Base-by-base conservation (phyloP, 2,888 invertebrate species). In the Xylota segnis region DNA sequence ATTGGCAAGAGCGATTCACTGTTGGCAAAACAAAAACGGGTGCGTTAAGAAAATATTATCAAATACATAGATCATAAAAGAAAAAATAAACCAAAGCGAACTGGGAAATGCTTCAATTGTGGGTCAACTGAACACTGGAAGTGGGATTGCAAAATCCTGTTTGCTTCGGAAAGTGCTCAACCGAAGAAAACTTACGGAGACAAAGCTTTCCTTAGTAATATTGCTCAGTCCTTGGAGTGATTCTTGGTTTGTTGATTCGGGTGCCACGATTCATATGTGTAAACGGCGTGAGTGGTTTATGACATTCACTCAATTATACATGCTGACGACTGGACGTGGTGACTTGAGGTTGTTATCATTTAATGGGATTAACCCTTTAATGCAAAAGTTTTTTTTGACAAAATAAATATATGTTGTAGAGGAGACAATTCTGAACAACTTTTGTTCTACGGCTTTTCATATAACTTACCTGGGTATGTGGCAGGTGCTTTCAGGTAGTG, bases 311-410 rank as follows among this genome's bases (percentile, higher is more conserved):
- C 34, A 70, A 52, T 34, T 70, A 10, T n/a, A n/a, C n/a, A 50
- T 66, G 29, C 47, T 32, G 7, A 59, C 59, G 6, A 59, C 32
- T 72, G 59, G 72, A 59, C 72, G 45, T 59, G 72, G 72, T 47
- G 66, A 75, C 43, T 32, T 74, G 34, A 50, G 9, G 14, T 50
- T 65, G 47, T 34, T 65, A 12, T 50, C 50, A 16, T 74, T 45
- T 63, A 50, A 29, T 23, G 50, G 50, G 63, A 27, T 29, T 32
- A 54, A 71, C 5, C 58, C 45, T 66, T 61, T 54, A 12, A 37
- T 29, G 45, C 70, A 77, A 66, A 77, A 47, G 43, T 74, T 70
- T 63, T 79, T 72, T 50, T 72, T 59, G 47, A 72, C 82, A 63
- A 82, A 70, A 56, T n/a, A n/a, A n/a, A n/a, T n/a, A n/a, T n/a